phyloP scores from a whole-genome alignment of 2,797 vertebrate genomes.

The Falco naumanni region DNA sequence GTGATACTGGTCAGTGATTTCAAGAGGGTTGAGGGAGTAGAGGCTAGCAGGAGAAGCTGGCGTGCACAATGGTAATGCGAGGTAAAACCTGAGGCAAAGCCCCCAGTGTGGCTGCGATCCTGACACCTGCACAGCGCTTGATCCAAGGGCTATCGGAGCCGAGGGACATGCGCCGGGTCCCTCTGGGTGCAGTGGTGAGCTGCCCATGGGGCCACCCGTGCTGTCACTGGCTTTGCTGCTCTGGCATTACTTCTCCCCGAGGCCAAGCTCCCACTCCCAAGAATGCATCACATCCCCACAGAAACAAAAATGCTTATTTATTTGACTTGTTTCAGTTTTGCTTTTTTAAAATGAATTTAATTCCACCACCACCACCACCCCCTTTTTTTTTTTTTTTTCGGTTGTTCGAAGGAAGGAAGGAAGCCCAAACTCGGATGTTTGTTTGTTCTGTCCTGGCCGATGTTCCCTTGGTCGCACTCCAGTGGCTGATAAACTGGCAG shows the following conservation, averaged over 20 bases:
- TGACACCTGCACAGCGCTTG: fast-evolving
- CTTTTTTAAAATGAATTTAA: background rate
- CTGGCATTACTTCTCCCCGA: fast-evolving
- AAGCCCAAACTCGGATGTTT: slow-evolving; percentile 59
- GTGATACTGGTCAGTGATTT: background rate
- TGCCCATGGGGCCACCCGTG: fast-evolving
- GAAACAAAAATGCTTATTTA: slow-evolving; percentile 45
- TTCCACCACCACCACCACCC: background rate
- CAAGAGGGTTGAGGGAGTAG: background rate
- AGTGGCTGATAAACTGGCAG: slow-evolving; percentile 52
- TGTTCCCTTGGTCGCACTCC: slow-evolving; percentile 58
- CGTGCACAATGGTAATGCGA: fast-evolving
- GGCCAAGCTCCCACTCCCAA: background rate
- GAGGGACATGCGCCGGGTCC: fast-evolving
- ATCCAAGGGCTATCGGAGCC: fast-evolving
- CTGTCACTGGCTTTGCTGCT: background rate
- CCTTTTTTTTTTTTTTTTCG: background rate
- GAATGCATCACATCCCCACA: background rate
- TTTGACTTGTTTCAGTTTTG: background rate
- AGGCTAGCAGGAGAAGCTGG: background rate
- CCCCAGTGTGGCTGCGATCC: fast-evolving
- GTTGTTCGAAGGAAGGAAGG: slow-evolving; percentile 48
- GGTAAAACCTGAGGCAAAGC: background rate
- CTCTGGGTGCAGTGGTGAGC: fast-evolving
- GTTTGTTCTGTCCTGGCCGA: slow-evolving; percentile 55